phyloP scores from a whole-genome alignment of 2,888 invertebrate genomes.

The Athalia circularis region DNA sequence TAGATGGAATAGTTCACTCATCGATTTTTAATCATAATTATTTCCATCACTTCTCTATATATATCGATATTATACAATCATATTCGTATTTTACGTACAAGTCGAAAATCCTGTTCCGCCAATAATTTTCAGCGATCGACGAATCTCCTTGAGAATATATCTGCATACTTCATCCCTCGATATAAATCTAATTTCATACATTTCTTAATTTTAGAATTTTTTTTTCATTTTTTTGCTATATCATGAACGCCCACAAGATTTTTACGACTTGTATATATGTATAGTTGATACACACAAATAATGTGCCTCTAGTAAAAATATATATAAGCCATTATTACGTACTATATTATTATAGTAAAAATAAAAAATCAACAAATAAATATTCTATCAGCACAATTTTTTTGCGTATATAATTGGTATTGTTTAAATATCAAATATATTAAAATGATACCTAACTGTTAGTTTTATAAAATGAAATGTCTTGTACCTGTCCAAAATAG shows the following conservation, averaged over 20 bases:
- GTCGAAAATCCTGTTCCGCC: conserved; percentile 33
- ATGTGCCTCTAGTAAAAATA: conserved; percentile 25
- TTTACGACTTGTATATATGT: conserved; percentile 22
- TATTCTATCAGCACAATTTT: conserved; percentile 14
- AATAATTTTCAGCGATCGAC: conserved; percentile 11
- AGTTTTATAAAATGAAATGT: conserved; percentile 48
- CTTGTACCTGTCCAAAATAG: conserved; percentile 81
- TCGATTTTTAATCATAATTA: conserved; percentile 6
- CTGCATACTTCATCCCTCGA: background rate
- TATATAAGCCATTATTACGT: too few relatives aligned
- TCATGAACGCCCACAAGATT: conserved; percentile 13
- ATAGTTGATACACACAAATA: conserved; percentile 16
- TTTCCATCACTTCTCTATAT: conserved; percentile 30
- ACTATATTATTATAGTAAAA: background rate
- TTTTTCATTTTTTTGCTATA: background rate
- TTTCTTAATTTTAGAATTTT: background rate
- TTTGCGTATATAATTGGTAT: background rate
- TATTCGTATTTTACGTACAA: conserved; percentile 23
- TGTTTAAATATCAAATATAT: conserved; percentile 27
- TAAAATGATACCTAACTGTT: conserved; percentile 41
- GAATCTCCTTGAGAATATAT: background rate
- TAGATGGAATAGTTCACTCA: background rate
- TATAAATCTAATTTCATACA: background rate
- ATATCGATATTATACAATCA: background rate
- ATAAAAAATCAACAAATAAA: conserved; percentile 25